A percentile compares a stretch with the other conserved stretches of the same genome.
Conservation (phyloP, 2,888 invertebrate genomes). For the Oeneis ivallda region DNA sequence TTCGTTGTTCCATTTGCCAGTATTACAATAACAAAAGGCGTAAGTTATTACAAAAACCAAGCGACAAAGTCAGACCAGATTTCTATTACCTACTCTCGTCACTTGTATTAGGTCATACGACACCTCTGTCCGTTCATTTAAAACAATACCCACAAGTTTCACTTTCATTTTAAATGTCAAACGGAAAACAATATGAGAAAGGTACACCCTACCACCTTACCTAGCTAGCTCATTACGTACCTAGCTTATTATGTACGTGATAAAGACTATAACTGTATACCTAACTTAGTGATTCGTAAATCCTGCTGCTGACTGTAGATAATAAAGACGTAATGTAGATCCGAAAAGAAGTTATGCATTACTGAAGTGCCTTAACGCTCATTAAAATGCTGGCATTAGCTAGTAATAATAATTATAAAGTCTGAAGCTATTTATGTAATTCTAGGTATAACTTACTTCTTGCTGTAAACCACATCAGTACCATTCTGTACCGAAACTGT, state of each 20-base stretch:
- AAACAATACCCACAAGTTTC: constrained; percentile 37
- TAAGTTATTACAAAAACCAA: not conserved
- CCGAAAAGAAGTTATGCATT: constrained; percentile 14
- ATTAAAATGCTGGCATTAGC: constrained; percentile 12
- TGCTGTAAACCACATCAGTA: too few relatives aligned
- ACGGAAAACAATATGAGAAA: constrained; percentile 31
- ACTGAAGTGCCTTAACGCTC: constrained; percentile 4
- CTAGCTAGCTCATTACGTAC: not conserved
- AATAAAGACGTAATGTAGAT: constrained; percentile 13
- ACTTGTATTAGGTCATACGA: constrained; percentile 29
- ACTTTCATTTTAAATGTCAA: constrained; percentile 37
- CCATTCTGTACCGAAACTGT: too few relatives aligned
- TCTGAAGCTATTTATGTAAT: constrained; percentile 1
- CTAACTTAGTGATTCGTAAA: not conserved
- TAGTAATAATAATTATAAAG: constrained; percentile 7
- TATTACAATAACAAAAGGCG: constrained; percentile 11
- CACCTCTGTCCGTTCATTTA: constrained; percentile 30
- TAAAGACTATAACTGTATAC: not conserved
- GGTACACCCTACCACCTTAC: constrained; percentile 1
- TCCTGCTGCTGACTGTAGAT: not conserved
- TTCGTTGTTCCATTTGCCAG: not conserved
- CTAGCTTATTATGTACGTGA: not conserved
- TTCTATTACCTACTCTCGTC: constrained; percentile 15
- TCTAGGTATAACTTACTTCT: not conserved
- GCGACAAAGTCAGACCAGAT: constrained; percentile 7